Conservation (phyloP, 2,888 invertebrate species). For the Hyles lineata region DNA sequence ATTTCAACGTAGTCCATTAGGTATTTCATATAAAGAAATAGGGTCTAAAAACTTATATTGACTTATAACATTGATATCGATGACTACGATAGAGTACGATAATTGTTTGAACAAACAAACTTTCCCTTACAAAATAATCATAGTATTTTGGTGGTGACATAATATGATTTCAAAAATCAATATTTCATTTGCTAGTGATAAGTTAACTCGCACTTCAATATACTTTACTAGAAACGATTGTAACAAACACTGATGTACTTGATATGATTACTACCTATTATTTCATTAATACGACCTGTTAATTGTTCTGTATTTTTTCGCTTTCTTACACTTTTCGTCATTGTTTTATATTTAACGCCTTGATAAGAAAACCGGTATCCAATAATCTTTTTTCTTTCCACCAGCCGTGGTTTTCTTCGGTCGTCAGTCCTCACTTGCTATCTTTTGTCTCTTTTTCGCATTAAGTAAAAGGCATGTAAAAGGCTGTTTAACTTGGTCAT, state of each 20-base stretch:
- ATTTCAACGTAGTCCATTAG: too few relatives aligned
- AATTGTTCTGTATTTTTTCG: neutral
- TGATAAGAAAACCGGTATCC: slow-evolving; percentile 68
- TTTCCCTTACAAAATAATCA: neutral
- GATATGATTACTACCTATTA: neutral
- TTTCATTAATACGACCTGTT: neutral
- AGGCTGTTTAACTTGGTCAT: slow-evolving; percentile 30
- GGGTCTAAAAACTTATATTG: too few relatives aligned
- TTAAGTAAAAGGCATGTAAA: slow-evolving; percentile 27
- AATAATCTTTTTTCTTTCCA: slow-evolving; percentile 34
- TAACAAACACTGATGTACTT: neutral
- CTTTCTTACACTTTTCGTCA: slow-evolving; percentile 1
- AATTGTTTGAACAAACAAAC: neutral
- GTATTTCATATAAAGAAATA: too few relatives aligned
- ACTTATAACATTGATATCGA: too few relatives aligned
- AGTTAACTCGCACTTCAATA: neutral
- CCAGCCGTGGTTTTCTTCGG: slow-evolving; percentile 42
- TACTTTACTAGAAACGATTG: neutral
- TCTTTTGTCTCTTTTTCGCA: slow-evolving; percentile 56
- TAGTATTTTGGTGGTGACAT: neutral
- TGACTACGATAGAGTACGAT: neutral
- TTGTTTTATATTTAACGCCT: slow-evolving; percentile 40
- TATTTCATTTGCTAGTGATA: neutral
- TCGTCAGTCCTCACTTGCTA: slow-evolving; percentile 46
- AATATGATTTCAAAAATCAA: slow-evolving; percentile 11